Evolutionary conservation across 2,797 vertebrate species (phyloP), one percentile per base, ranked within the genome.

Genomic region (Dipus sagitta): DNA sequence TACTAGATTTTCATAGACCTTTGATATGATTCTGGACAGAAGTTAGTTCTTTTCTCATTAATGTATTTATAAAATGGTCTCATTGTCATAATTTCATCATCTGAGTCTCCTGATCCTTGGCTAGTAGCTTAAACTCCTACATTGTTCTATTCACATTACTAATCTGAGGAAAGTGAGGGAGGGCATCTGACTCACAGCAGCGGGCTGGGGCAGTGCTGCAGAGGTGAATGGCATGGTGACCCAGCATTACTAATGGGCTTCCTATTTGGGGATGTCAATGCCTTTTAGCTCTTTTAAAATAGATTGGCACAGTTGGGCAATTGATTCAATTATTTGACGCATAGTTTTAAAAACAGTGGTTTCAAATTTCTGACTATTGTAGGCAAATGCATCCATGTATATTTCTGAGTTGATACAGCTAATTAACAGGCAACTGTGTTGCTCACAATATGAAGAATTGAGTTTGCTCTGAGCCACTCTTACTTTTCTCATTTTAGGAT

Each of bases 341-440:
- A 90, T 80, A 77, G 62, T 8, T 28, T 88, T 54, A 95, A 96
- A 95, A 88, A 88, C 79, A 86, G 77, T 18, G 64, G 70, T 52
- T 71, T 93, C 24, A 28, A 67, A 81, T 95, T 81, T 90, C 42
- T 68, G 52, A 28, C 26, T n/a, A 34, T 86, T 94, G 94, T 62
- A 94, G 42, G 65, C 70, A 20, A 79, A 84, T 86, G 28, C 11
- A 64, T 54, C 30, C n/a, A 38, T 14, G 21, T 47, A 4, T 38
- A 24, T 83, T 52, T 87, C 34, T 87, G 20, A 74, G 81, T 79
- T 28, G 47, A 28, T 52, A 38, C 64, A 91, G n/a, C 6, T 78
- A 82, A 18, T 72, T 64, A 34, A 65, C 54, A 77, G 54, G 18
- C 28, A 87, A 86, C 78, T 10, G 1, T n/a, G n/a, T 89, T 75